Base-by-base conservation (phyloP, 1,140 invertebrate genomes). In the Rhagoletis zephyria region DNA sequence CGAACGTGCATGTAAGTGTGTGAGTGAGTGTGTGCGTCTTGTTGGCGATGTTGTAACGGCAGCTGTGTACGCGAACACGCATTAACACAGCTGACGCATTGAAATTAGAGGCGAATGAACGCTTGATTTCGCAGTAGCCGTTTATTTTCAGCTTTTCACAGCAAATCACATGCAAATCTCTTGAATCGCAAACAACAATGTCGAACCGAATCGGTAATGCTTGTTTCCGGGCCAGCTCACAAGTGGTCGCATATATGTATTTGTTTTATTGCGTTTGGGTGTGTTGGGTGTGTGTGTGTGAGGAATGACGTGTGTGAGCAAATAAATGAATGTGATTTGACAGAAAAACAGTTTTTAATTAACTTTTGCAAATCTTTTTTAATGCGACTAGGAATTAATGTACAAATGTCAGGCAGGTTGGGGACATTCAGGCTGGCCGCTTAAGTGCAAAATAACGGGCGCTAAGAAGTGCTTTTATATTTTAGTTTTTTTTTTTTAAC, bases 31-130 rank as follows among this genome's bases (percentile, higher is more conserved):
- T 45, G 30, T 5, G 5, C 9, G 10, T 9, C 4, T 42, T 74
- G 16, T 45, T 45, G 45, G 19, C 10, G 12, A 9, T 42, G 14
- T 45, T n/a, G 30, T 45, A n/a, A 14, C 1, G 10, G 48, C 42
- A 48, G 14, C 7, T 51, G 70, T 51, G 48, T 74, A 3, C 14
- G 45, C 12, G 10, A 7, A 12, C 42, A 19, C 70, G 70, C 70
- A 77, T n/a, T 51, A 42, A 51, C 51, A 56, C 51, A 81, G 74
- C 74, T 81, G 48, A 19, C 74, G 19, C 74, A 81, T 81, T 51
- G 74, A 81, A 81, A 81, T 81, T 81, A 81, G 74, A 81, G 74
- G 74, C 74, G 74, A 81, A 81, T 81, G 74, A 81, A 81, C 74
- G 74, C 45, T 81, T 51, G 48, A 81, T 81, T 81, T 81, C 10